These are phyloP conservation scores for Alosa alosa DNA, from an alignment of 2,113 vertebrate species.

Conservation along the genomic window DNA sequence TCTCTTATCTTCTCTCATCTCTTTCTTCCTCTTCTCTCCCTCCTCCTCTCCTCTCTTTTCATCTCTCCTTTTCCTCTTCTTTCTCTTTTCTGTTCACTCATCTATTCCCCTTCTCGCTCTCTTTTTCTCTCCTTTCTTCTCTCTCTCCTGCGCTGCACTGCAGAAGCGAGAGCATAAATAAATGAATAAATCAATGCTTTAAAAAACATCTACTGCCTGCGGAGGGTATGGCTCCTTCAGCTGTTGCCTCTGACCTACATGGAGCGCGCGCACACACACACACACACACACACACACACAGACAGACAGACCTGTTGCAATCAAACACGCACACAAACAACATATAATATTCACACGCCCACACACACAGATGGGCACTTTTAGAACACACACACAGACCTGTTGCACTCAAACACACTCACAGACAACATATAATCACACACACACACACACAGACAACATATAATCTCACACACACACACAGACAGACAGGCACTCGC, in stretches of 20 bases:
- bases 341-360: neutral
- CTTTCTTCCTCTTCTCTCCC: neutral
- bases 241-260: neutral
- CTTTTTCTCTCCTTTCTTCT: neutral
- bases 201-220: slow-evolving; percentile 19
- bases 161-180: slow-evolving; percentile 34
- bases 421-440: too few species aligned
- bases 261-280: neutral
- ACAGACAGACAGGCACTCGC: too few species aligned
- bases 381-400: too few species aligned
- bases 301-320: too few species aligned
- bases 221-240: neutral
- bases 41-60: too few species aligned
- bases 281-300: slow-evolving; percentile 1
- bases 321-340: neutral
- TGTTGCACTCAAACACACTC: too few species aligned
- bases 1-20: neutral
- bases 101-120: neutral
- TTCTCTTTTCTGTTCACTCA: neutral
- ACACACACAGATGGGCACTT: neutral
- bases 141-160: slow-evolving; percentile 34
- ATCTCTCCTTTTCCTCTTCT: neutral
- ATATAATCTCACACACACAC: too few species aligned
- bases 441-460: too few species aligned
- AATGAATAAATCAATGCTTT: slow-evolving; percentile 35